Evolutionary conservation across 2,113 vertebrate genomes (phyloP).

Genomic region (Eonycteris spelaea): DNA sequence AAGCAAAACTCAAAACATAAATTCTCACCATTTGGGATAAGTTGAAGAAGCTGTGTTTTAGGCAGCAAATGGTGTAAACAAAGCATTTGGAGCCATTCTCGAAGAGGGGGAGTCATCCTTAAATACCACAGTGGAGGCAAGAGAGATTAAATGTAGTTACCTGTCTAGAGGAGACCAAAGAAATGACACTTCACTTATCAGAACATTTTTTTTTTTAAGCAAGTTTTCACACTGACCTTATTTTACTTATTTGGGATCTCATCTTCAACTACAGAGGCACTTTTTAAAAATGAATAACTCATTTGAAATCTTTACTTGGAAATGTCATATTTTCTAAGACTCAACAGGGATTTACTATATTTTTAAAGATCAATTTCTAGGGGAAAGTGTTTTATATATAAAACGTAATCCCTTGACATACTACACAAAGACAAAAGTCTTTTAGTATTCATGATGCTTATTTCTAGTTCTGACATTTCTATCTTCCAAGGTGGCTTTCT

Average conservation of each 20-base stretch:
- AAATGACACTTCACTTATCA: background rate
- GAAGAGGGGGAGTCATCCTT: background rate
- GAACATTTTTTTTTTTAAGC: background rate
- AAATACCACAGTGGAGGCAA: background rate
- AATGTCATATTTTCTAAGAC: constrained; percentile 55
- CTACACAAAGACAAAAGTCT: constrained; percentile 45
- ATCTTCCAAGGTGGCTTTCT: constrained; percentile 9
- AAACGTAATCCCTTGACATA: constrained; percentile 35
- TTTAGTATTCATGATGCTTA: background rate
- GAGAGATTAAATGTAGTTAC: background rate
- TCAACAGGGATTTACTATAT: constrained; percentile 39
- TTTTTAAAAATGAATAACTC: constrained; percentile 28
- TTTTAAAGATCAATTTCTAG: constrained; percentile 54
- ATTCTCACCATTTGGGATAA: background rate
- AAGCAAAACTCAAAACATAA: background rate
- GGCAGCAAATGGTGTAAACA: background rate
- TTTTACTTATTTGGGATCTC: constrained; percentile 26
- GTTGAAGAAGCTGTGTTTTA: background rate
- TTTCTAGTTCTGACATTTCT: constrained; percentile 60
- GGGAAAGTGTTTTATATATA: background rate
- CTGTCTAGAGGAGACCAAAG: background rate
- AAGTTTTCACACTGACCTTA: constrained; percentile 6
- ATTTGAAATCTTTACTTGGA: constrained; percentile 61
- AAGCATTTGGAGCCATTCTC: background rate
- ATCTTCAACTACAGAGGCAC: background rate